Conservation (phyloP, 2,888 invertebrate species). For the Dryobotodes eremita region DNA sequence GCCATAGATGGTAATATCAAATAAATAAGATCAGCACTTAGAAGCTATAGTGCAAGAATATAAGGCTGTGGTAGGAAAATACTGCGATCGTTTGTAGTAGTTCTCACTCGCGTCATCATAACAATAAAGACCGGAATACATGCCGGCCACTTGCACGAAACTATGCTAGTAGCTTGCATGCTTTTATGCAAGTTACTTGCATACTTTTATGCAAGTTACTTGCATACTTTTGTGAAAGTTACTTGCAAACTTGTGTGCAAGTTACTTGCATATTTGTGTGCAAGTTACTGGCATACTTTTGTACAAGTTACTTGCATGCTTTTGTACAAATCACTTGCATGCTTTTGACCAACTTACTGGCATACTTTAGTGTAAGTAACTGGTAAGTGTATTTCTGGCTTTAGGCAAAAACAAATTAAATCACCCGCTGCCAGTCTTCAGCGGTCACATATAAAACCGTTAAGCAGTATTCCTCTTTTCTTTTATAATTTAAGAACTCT, state of each 20-base stretch:
- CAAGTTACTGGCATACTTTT: background rate
- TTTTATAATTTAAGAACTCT: background rate
- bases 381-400: too few species aligned
- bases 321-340: background rate
- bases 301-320: too few species aligned
- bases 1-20: slow-evolving; percentile 1
- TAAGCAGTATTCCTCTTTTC: background rate
- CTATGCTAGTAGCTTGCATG: background rate
- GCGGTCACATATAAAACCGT: background rate
- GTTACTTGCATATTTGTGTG: background rate
- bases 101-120: background rate
- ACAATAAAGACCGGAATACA: background rate
- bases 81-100: slow-evolving; percentile 29
- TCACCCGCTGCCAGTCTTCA: background rate
- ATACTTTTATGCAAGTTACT: background rate
- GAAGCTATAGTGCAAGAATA: slow-evolving; percentile 51
- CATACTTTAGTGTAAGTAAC: too few species aligned
- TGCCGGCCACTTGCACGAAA: background rate
- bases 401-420: background rate
- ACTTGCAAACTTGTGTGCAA: background rate
- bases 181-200: background rate
- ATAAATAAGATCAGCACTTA: slow-evolving; percentile 26
- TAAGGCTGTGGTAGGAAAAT: slow-evolving; percentile 57
- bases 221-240: background rate
- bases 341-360: too few species aligned